phyloP scores from a whole-genome alignment of 2,888 invertebrate species.

The Orthonevra nobilis region DNA sequence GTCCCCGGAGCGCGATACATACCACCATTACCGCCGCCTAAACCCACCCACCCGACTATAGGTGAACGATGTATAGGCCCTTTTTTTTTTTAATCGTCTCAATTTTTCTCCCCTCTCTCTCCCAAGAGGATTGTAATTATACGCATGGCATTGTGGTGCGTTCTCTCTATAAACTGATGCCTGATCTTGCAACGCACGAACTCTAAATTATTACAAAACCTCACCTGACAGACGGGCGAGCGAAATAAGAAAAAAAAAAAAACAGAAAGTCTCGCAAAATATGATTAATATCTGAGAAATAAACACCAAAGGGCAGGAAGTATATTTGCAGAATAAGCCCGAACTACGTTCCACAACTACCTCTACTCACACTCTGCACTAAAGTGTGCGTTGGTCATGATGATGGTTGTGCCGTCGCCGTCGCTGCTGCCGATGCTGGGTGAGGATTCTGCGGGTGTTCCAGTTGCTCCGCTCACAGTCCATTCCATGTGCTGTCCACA shows the following conservation, averaged over 20 bases:
- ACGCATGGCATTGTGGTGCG: constrained; percentile 33
- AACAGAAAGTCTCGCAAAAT: constrained; percentile 47
- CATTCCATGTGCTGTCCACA: constrained; percentile 59
- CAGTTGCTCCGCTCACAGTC: constrained; percentile 42
- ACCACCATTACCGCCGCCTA: neutral
- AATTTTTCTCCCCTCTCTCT: constrained; percentile 1
- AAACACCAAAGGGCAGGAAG: constrained; percentile 62
- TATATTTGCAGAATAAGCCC: too few relatives aligned
- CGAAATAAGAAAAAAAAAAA: constrained; percentile 39
- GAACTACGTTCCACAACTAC: too few relatives aligned
- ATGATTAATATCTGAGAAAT: constrained; percentile 64
- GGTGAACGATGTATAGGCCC: constrained; percentile 29
- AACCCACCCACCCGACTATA: constrained; percentile 33
- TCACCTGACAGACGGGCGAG: constrained; percentile 3
- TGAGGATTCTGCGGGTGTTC: constrained; percentile 21
- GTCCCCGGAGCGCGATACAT: neutral
- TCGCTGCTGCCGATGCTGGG: constrained; percentile 16
- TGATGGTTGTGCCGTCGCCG: too few relatives aligned
- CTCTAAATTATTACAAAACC: constrained; percentile 40
- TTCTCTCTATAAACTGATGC: constrained; percentile 12
- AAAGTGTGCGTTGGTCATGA: too few relatives aligned
- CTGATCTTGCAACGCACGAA: constrained; percentile 61
- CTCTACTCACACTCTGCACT: too few relatives aligned
- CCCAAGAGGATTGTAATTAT: constrained; percentile 19
- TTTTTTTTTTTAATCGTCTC: constrained; percentile 45